Evolutionary conservation across 2,113 vertebrate species (phyloP), one percentile per base, ranked within the genome.

Genomic region (Nibea coibor): DNA sequence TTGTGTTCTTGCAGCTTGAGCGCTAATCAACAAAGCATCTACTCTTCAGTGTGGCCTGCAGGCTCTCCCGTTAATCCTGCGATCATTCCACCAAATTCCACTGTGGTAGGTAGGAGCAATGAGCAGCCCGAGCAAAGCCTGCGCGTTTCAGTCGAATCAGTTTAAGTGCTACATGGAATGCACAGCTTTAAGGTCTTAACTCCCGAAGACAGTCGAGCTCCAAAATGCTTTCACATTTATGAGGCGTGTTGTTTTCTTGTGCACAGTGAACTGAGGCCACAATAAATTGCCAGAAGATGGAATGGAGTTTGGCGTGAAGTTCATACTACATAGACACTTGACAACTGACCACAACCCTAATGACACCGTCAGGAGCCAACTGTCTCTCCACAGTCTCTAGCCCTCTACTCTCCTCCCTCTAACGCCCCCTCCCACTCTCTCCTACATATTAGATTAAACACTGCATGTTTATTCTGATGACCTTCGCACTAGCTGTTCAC

Each of bases 301-400:
- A 79, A 80, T 16, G 54, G 82, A 87, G 66, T 78, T 75, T 57
- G 80, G 48, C 24, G 2, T 75, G 19, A 57, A 66, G 77, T 42
- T 56, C 26, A 77, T 43, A 7, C 70, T 43, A 15, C 53, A 82
- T 11, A 48, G 72, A 66, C 56, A 75, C 53, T 65, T 69, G 73
- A 87, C 74, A 88, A 78, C 57, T 39, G 35, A 77, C 82, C 79
- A 70, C 74, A 82, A 84, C 61, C 81, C 75, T 63, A 72, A 83
- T 71, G 81, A 86, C 75, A 76, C 75, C 2, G 56, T 72, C 43
- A 67, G 24, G 53, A 84, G 84, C 88, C 84, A 80, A 64, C 15
- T 61, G 82, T 84, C 72, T 67, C 50, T 75, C 64, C 78, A 24
- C 81, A 59, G 45, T 61, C 68, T 69, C 62, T 45, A 24, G 51